Evolutionary conservation across 2,888 invertebrate species (phyloP).

Genomic region (Xestia xanthographa): DNA sequence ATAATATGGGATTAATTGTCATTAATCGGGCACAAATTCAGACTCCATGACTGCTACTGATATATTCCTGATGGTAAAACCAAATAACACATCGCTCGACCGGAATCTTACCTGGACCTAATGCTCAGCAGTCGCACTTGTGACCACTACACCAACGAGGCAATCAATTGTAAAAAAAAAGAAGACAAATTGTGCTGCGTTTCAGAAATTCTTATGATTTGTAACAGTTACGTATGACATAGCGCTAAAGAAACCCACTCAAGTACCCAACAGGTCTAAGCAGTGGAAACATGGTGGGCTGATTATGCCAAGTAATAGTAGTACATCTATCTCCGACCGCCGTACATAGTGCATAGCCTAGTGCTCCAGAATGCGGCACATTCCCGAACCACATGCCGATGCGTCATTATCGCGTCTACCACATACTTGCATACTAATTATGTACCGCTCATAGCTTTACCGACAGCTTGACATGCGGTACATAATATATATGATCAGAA

Average conservation of each 20-base stretch:
- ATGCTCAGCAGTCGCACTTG: neutral
- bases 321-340: neutral
- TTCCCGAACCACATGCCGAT: conserved; percentile 57
- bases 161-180: neutral
- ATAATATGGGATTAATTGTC: too few species aligned
- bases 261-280: neutral
- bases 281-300: neutral
- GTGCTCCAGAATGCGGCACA: conserved; percentile 48
- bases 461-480: neutral
- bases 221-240: neutral
- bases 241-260: neutral
- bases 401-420: conserved; percentile 35
- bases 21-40: neutral
- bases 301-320: neutral
- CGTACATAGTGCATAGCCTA: conserved; percentile 8
- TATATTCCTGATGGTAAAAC: neutral
- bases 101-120: neutral
- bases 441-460: conserved; percentile 11
- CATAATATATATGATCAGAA: neutral
- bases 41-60: neutral
- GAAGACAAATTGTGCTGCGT: too few species aligned
- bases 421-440: conserved; percentile 42
- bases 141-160: neutral
- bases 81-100: neutral
- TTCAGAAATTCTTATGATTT: neutral